phyloP scores from a whole-genome alignment of 2,888 invertebrate genomes.

The Epistrophe eligans region DNA sequence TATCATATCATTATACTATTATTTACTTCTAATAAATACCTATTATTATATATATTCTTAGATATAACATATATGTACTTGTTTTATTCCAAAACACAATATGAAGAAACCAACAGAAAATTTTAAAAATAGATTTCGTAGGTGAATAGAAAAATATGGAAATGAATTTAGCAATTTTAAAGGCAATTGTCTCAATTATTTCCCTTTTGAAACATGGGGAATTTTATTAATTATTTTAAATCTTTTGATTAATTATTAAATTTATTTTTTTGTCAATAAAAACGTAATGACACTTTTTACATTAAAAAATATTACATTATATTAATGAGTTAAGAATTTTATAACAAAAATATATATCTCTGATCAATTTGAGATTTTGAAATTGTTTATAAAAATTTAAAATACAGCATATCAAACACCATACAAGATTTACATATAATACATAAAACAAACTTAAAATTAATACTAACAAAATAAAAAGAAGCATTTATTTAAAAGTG shows the following conservation, averaged over 20 bases:
- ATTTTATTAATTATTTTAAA: neutral
- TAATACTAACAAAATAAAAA: neutral
- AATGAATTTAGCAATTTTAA: too few species aligned
- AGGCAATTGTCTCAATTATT: too few species aligned
- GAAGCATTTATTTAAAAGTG: neutral
- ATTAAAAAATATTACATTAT: neutral
- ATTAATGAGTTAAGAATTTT: neutral
- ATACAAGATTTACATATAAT: conserved; percentile 30
- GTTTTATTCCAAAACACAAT: too few species aligned
- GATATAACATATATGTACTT: too few species aligned
- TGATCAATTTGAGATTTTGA: conserved; percentile 5
- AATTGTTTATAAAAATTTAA: conserved; percentile 26
- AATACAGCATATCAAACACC: conserved; percentile 22
- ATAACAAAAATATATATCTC: conserved; percentile 28
- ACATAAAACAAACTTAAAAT: conserved; percentile 31
- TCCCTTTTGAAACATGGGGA: too few species aligned
- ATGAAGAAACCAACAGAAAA: too few species aligned
- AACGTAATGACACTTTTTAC: conserved; percentile 6
- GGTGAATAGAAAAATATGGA: too few species aligned
- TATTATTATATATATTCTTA: too few species aligned
- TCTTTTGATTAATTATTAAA: neutral
- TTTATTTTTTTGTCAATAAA: neutral
- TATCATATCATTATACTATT: too few species aligned
- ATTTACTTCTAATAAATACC: too few species aligned
- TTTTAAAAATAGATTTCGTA: too few species aligned